Percentiles rank a stretch among this genome's conserved stretches.
Evolutionary conservation across 2,113 vertebrate species (phyloP).

Genomic region (Amazona vittata): DNA sequence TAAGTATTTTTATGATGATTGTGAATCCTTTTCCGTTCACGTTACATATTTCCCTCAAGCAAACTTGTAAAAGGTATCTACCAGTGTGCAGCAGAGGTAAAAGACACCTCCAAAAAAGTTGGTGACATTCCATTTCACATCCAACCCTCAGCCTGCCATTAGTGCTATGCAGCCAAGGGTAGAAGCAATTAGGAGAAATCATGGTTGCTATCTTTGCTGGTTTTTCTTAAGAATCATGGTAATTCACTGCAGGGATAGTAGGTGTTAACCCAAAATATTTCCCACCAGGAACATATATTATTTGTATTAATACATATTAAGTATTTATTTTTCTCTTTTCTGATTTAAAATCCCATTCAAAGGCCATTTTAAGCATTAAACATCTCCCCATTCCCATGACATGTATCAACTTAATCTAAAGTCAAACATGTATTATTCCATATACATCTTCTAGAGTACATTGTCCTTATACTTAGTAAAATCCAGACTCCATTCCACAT

Average conservation of each 20-base stretch:
- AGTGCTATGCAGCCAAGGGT: not conserved
- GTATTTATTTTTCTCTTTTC: not conserved
- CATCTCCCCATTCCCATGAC: not conserved
- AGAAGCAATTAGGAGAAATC: not conserved
- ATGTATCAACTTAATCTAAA: not conserved
- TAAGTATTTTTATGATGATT: not conserved
- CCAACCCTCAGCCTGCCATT: not conserved
- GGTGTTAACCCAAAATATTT: not conserved
- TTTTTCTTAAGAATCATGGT: not conserved
- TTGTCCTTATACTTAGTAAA: not conserved
- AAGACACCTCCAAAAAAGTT: not conserved
- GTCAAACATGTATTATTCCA: not conserved
- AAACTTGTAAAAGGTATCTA: not conserved
- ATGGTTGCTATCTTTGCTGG: not conserved
- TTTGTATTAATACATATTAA: not conserved
- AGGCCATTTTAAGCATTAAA: not conserved
- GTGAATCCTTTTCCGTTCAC: not conserved
- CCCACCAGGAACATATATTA: not conserved
- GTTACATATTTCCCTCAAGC: not conserved
- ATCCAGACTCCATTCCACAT: not conserved
- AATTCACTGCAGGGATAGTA: not conserved
- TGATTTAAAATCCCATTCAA: not conserved
- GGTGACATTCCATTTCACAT: not conserved
- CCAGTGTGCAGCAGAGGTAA: not conserved
- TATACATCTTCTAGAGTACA: not conserved